A percentile compares a stretch with the other conserved stretches of the same genome.
phyloP scores from a whole-genome alignment of 2,113 vertebrate species.

The Pangasianodon hypophthalmus region DNA sequence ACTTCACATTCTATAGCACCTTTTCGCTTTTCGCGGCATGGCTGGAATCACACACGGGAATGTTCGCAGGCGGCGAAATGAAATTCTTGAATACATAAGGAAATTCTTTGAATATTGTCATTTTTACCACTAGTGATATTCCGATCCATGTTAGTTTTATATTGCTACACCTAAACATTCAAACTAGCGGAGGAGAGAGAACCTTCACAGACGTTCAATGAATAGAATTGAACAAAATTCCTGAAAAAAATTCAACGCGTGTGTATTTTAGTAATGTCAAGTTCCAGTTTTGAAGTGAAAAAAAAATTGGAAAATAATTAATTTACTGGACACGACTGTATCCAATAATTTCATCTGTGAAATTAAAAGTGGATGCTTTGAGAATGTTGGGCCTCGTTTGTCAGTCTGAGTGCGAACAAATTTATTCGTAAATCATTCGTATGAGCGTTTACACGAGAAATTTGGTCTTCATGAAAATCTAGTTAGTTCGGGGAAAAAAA shows the following conservation, averaged over 20 bases:
- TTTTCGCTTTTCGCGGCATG: not conserved
- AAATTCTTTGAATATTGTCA: not conserved
- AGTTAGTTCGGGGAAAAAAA: not conserved
- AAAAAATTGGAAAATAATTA: not conserved
- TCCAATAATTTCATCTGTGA: not conserved
- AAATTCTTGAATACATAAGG: not conserved
- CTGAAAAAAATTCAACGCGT: not conserved
- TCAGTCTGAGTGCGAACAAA: not conserved
- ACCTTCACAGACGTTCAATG: conserved; percentile 6
- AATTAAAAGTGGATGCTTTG: not conserved
- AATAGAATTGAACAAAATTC: not conserved
- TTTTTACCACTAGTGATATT: not conserved
- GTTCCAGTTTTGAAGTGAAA: not conserved
- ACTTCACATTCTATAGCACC: conserved; percentile 66
- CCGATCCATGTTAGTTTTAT: not conserved
- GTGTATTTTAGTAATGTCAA: not conserved
- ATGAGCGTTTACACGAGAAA: not conserved
- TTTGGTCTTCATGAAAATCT: not conserved
- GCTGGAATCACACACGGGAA: not conserved
- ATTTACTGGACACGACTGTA: not conserved
- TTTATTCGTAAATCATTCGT: not conserved
- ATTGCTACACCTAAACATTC: conserved; percentile 1
- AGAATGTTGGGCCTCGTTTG: not conserved
- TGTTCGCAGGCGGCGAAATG: not conserved
- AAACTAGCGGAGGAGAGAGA: not conserved